phyloP scores from a whole-genome alignment of 2,113 vertebrate species.

The Stegastes partitus region DNA sequence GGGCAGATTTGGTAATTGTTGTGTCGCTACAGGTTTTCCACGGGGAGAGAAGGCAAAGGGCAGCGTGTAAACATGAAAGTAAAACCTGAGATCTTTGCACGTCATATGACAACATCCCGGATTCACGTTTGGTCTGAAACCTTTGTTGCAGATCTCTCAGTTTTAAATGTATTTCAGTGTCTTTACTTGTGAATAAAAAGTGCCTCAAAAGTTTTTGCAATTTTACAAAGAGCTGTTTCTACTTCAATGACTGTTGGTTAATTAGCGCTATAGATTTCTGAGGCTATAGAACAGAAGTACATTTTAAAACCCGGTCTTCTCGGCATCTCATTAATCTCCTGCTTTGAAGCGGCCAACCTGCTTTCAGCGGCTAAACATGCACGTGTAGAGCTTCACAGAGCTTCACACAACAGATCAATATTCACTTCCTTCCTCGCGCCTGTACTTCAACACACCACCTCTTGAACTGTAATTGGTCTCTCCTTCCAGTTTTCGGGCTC shows the following conservation, averaged over 20 bases:
- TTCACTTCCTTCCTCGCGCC: background rate
- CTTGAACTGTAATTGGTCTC: constrained; percentile 19
- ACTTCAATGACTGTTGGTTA: no score
- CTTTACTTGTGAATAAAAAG: background rate
- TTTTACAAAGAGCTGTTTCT: background rate
- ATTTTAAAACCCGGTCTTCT: no score
- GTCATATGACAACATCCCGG: constrained; percentile 12
- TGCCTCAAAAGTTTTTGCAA: background rate
- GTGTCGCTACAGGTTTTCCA: constrained; percentile 46
- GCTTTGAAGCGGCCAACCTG: background rate
- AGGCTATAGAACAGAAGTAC: background rate
- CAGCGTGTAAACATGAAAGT: constrained; percentile 67
- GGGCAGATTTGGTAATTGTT: constrained; percentile 56
- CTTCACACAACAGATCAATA: constrained; percentile 23
- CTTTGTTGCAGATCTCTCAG: background rate
- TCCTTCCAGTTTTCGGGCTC: background rate
- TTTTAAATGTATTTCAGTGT: background rate
- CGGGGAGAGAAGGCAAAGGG: constrained; percentile 64
- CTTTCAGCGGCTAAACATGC: background rate
- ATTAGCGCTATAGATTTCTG: no score
- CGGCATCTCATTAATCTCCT: no score
- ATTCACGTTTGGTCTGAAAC: background rate
- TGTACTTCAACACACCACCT: background rate
- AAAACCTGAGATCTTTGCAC: constrained; percentile 54
- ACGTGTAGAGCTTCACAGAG: background rate